phyloP scores from a whole-genome alignment of 2,797 vertebrate species.

The Eulemur rubriventer region DNA sequence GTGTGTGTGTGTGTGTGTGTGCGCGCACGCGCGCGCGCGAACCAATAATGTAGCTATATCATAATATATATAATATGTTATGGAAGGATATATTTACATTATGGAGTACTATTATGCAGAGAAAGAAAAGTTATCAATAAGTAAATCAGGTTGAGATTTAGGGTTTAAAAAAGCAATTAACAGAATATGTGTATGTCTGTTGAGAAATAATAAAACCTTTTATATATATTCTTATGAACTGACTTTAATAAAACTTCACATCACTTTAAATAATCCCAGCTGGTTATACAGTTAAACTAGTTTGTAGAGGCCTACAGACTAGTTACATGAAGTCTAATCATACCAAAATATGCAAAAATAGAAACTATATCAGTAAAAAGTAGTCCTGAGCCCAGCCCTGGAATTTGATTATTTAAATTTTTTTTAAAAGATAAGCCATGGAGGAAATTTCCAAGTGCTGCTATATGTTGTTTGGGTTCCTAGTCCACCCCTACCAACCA shows the following conservation, averaged over 20 bases:
- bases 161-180: constrained; percentile 26
- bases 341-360: constrained; percentile 28
- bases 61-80: neutral
- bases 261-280: neutral
- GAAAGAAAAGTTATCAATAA: constrained; percentile 12
- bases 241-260: constrained; percentile 13
- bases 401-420: neutral
- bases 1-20: no score
- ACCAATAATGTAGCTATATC: neutral
- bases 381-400: neutral
- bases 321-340: neutral
- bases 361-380: neutral
- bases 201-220: constrained; percentile 44
- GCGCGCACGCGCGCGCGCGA: fast-evolving
- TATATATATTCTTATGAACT: neutral
- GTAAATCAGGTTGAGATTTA: constrained; percentile 21
- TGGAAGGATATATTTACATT: neutral
- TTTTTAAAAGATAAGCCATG: neutral
- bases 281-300: neutral
- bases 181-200: neutral
- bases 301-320: neutral
- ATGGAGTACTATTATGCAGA: neutral
- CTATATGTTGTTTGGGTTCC: neutral
- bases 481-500: neutral
- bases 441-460: neutral